Conservation (phyloP, 2,797 vertebrate genomes). For the Botia almorhae region DNA sequence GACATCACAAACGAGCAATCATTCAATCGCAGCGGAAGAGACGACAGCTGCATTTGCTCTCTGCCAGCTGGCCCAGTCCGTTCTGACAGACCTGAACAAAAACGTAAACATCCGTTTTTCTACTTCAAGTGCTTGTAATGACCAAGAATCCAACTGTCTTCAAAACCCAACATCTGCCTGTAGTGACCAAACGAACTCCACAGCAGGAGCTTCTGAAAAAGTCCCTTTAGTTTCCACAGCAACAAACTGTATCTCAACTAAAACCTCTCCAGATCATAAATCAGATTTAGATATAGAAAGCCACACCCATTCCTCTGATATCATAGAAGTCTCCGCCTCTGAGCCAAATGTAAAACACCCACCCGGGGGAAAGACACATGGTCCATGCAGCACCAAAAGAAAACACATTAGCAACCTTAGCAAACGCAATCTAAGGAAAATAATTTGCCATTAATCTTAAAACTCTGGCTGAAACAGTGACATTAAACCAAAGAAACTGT, state of each 20-base stretch:
- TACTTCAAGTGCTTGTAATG: neutral
- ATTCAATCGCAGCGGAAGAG: conserved; percentile 83
- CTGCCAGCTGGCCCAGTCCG: conserved; percentile 84
- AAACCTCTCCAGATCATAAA: neutral
- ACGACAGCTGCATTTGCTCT: conserved; percentile 91
- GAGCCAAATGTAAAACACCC: neutral
- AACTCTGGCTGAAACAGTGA: neutral
- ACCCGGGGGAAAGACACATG: conserved; percentile 64
- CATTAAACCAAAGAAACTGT: no score
- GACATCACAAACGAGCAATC: conserved; percentile 62
- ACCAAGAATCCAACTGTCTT: neutral
- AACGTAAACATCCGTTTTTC: neutral
- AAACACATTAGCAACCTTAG: neutral
- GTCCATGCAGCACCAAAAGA: conserved; percentile 45
- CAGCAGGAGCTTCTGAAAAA: neutral
- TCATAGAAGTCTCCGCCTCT: neutral
- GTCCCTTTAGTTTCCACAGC: neutral
- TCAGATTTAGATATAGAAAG: neutral
- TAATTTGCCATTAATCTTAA: conserved; percentile 73
- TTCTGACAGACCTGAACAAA: conserved; percentile 8
- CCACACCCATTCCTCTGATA: neutral
- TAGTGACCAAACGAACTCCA: neutral
- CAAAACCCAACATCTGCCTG: neutral
- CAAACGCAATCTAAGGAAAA: conserved; percentile 78
- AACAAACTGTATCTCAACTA: neutral